Base-by-base conservation (phyloP, 2,888 invertebrate genomes). In the Uloborus plumipes region DNA sequence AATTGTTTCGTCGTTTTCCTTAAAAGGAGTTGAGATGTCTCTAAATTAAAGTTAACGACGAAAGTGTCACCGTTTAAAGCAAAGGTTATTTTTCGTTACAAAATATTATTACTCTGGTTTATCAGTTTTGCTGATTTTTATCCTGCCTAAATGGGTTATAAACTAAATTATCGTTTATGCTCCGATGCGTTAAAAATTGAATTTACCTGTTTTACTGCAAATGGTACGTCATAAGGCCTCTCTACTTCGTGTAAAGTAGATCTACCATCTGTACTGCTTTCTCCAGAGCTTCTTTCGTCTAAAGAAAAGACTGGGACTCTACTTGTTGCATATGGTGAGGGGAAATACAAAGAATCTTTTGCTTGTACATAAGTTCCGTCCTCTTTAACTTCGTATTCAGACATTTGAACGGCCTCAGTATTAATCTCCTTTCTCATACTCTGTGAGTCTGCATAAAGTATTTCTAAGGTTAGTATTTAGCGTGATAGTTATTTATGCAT, bases 151-250 rank as follows among this genome's bases (percentile, higher is more conserved):
- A 4, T 26, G 4, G 26, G 4, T 26, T 26, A 3, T 2, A 3
- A 26, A 26, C 26, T 26, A 4, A 26, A 26, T 26, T 3, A 26
- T 26, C 26, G 4, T 39, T 39, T 39, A 6, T 39, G 39, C 9
- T 39, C 9, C 9, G 39, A 39, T 11, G 39, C 9, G 7, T 9
- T 39, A 6, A 39, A 39, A 39, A 39, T 11, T 39, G 7, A 67
- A 16, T 16, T 51, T 76, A 84, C 84, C 74, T 84, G 84, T 62
- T 77, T 84, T 11, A 81, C 77, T 18, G 84, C 84, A 65, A 84
- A 84, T 26, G 84, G 84, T 4, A 84, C 84, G 55, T 84, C 84
- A 26, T 84, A 84, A 15, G 81, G 73, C 26, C 84, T 76, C 13
- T 84, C 81, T 51, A 67, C 69, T n/a, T 75, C 84, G 15, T 70